Evolutionary conservation across 2,888 invertebrate genomes (phyloP).

Genomic region (Drosophila ustulata): DNA sequence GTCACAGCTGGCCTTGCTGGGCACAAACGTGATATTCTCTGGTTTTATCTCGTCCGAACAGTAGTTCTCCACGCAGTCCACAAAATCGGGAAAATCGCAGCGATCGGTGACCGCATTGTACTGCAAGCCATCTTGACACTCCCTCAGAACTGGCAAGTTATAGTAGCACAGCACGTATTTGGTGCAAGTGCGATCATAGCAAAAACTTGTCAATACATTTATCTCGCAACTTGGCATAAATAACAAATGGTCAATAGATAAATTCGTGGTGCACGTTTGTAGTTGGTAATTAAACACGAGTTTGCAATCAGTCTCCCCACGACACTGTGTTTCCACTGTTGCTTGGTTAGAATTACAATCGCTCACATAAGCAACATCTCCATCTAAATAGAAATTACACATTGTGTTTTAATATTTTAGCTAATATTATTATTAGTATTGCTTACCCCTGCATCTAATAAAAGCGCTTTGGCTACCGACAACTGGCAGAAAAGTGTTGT

Average conservation of each 20-base stretch:
- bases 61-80: slow-evolving; percentile 81
- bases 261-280: slow-evolving; percentile 36
- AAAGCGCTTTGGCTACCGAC: slow-evolving; percentile 59
- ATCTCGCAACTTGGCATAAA: slow-evolving; percentile 49
- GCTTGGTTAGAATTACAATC: neutral
- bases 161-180: slow-evolving; percentile 81
- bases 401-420: neutral
- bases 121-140: slow-evolving; percentile 81
- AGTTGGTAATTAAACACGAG: slow-evolving; percentile 44
- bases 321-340: neutral
- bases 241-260: accelerated
- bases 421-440: neutral
- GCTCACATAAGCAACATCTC: neutral
- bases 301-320: neutral
- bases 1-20: slow-evolving; percentile 72
- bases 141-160: slow-evolving; percentile 66
- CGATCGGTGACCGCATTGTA: slow-evolving; percentile 81
- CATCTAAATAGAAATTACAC: neutral
- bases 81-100: slow-evolving; percentile 80
- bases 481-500: slow-evolving; percentile 60
- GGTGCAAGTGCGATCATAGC: slow-evolving; percentile 80
- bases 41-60: slow-evolving; percentile 67
- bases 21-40: slow-evolving; percentile 67
- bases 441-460: slow-evolving; percentile 60
- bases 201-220: slow-evolving; percentile 58